Evolutionary conservation across 2,113 vertebrate species (phyloP).

Genomic region (Coturnix japonica): DNA sequence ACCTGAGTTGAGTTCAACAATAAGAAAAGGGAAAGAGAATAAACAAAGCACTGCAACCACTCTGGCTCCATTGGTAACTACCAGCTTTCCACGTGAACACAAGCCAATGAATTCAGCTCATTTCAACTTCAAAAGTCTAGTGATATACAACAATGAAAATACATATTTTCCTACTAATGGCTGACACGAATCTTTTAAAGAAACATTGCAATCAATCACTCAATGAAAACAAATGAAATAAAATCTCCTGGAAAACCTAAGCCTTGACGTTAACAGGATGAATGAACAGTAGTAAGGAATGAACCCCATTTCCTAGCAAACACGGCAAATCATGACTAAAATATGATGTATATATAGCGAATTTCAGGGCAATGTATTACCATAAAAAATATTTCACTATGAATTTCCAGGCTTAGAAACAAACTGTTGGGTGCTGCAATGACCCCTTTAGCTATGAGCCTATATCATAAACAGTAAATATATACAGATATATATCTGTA

Average conservation of each 20-base stretch:
- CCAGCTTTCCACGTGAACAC: neutral
- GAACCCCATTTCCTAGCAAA: neutral
- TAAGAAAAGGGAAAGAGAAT: conserved; percentile 11
- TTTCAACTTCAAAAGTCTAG: neutral
- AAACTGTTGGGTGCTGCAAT: neutral
- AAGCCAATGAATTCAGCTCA: neutral
- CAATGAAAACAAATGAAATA: neutral
- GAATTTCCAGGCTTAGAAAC: neutral
- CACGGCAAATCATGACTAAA: neutral
- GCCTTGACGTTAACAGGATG: neutral
- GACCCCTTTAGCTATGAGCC: neutral
- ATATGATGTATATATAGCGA: neutral
- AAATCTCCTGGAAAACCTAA: neutral
- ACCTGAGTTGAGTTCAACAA: conserved; percentile 18
- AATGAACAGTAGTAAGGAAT: neutral
- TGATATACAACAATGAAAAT: neutral
- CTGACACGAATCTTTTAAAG: neutral
- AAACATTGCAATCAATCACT: neutral
- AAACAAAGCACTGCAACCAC: conserved; percentile 14
- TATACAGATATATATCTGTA: neutral
- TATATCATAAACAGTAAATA: neutral
- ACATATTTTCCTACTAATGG: neutral
- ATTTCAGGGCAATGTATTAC: neutral
- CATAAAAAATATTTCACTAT: neutral
- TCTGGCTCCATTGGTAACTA: neutral